Conservation (phyloP, 2,888 invertebrate species). For the Endomychus coccineus region DNA sequence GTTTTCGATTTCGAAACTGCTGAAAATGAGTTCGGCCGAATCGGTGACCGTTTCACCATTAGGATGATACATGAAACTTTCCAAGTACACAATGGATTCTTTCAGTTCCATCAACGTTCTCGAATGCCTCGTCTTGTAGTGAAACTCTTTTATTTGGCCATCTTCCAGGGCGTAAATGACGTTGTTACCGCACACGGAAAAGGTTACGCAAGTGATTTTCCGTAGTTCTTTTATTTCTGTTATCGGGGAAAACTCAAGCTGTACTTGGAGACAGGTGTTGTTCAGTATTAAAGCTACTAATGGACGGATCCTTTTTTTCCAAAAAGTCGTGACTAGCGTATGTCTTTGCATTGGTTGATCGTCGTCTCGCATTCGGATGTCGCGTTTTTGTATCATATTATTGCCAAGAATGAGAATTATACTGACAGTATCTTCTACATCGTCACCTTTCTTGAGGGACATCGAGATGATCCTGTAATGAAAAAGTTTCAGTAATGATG, state of each 20-base stretch:
- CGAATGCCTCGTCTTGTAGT: constrained; percentile 5
- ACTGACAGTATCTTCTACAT: constrained; percentile 9
- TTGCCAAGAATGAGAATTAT: constrained; percentile 11
- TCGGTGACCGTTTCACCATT: not conserved
- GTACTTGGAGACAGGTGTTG: constrained; percentile 5
- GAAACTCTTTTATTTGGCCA: constrained; percentile 8
- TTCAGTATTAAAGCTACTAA: constrained; percentile 7
- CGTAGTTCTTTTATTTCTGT: constrained; percentile 5
- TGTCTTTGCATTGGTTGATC: constrained; percentile 9
- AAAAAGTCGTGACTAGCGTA: constrained; percentile 6
- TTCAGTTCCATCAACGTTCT: constrained; percentile 5
- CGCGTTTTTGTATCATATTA: constrained; percentile 8
- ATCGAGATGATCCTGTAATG: constrained; percentile 8
- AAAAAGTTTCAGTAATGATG: no score
- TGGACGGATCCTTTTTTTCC: constrained; percentile 9
- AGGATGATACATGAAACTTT: constrained; percentile 9
- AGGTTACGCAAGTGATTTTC: constrained; percentile 8
- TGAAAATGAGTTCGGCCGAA: constrained; percentile 3
- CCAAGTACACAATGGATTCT: constrained; percentile 5
- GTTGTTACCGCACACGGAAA: constrained; percentile 10
- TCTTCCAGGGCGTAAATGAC: constrained; percentile 10
- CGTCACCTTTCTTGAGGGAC: constrained; percentile 8
- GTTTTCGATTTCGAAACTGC: constrained; percentile 6
- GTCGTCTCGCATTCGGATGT: constrained; percentile 10
- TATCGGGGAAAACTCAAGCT: constrained; percentile 10